Evolutionary conservation across 2,888 invertebrate species (phyloP), one percentile per base, ranked within the genome.

Genomic region (Noctua fimbriata): DNA sequence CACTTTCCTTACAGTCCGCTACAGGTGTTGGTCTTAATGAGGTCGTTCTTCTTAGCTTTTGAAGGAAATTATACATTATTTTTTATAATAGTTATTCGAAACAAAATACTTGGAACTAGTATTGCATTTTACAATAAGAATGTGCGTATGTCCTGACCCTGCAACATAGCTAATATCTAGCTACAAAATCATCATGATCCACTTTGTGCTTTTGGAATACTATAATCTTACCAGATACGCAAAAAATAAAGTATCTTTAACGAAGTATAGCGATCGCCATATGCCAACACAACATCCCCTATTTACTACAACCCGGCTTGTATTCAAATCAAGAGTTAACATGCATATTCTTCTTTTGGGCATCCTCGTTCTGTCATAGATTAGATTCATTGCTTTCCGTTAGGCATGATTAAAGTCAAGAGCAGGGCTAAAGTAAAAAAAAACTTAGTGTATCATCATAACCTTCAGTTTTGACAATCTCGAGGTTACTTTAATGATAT

Each of bases 21-120:
- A 79, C 79, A 86, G 83, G 79, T 86, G 83, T 47, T 47, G n/a
- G 14, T 47, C 2, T 44, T 85, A 78, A 84, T 69, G 71, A 79
- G 84, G 47, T 63, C 16, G 4, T 24, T 5, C 47, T 58, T 72
- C 47, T 71, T 72, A 52, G 60, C 24, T 76, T 66, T 67, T 44
- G 21, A 60, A 44, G 24, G 0, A 52, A 69, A 47, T 44, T 44
- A 55, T 9, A 36, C 36, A 36, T 36, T 36, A 36, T 36, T 5
- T 36, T 36, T 36, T 36, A 36, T 36, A 36, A 36, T 36, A 36
- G 36, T 36, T 36, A 36, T 36, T 36, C 16, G 16, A 60, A 60
- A 60, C 60, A 28, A 60, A 58, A n/a, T n/a, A 58, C 55, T 5
- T 58, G 14, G 5, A 60, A 60, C 60, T 6, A 16, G 14, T 28